These are phyloP conservation scores for Alligator mississippiensis DNA, from an alignment of 2,113 vertebrate genomes.

Conservation along the genomic window DNA sequence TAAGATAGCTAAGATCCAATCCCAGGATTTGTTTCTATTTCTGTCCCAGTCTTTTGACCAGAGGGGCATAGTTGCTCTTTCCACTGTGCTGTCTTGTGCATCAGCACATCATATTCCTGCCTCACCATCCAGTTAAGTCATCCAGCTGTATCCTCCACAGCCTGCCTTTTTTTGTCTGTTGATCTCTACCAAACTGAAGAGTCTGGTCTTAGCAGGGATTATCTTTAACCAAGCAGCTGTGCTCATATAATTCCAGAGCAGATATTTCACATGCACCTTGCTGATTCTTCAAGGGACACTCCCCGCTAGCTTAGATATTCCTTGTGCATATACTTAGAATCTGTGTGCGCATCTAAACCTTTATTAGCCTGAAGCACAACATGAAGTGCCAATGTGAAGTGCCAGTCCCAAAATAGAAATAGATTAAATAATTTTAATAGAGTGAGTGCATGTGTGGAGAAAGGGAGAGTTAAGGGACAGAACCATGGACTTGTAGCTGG, in stretches of 20 bases:
- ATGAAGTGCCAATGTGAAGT: conserved; percentile 5
- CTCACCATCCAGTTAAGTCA: too few relatives aligned
- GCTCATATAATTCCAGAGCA: neutral
- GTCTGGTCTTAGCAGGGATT: too few relatives aligned
- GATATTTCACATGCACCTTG: neutral
- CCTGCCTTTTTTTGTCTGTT: too few relatives aligned
- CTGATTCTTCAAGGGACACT: neutral
- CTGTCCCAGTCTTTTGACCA: too few relatives aligned
- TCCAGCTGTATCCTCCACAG: too few relatives aligned
- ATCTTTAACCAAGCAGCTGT: too few relatives aligned
- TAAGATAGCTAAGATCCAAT: neutral
- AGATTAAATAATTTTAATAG: neutral
- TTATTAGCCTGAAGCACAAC: conserved; percentile 31
- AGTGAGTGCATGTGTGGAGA: neutral
- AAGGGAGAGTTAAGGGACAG: neutral
- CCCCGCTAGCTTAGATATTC: neutral
- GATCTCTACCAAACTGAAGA: too few relatives aligned
- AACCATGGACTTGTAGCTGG: neutral
- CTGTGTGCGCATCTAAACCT: neutral
- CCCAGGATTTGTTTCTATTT: too few relatives aligned
- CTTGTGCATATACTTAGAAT: neutral
- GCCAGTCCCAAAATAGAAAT: conserved; percentile 5
- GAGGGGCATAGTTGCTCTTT: too few relatives aligned
- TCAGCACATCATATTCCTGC: too few relatives aligned
- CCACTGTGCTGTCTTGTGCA: too few relatives aligned